Percentiles rank a stretch among this genome's conserved stretches.
Conservation (phyloP, 2,888 invertebrate genomes). For the Drosophila recens region DNA sequence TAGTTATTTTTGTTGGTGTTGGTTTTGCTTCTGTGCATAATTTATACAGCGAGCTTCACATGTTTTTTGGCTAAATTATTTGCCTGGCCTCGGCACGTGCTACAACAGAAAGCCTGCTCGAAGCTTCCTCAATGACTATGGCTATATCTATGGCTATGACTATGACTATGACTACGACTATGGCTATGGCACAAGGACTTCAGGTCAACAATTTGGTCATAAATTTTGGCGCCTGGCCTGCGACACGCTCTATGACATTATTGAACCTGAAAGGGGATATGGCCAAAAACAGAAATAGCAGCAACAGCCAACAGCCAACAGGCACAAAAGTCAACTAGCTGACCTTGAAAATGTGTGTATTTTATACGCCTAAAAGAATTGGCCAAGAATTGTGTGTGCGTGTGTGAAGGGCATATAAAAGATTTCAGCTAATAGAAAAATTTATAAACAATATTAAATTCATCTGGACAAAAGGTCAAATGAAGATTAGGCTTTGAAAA, state of each 20-base stretch:
- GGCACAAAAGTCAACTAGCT: conserved; percentile 60
- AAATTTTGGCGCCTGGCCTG: conserved; percentile 75
- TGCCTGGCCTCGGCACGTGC: conserved; percentile 68
- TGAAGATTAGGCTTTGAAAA: neutral
- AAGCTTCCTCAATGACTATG: conserved; percentile 42
- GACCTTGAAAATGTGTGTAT: conserved; percentile 62
- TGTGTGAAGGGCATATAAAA: conserved; percentile 9
- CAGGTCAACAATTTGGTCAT: conserved; percentile 74
- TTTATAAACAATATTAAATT: conserved; percentile 1
- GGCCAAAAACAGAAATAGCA: conserved; percentile 49
- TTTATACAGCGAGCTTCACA: conserved; percentile 73
- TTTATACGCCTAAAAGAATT: neutral
- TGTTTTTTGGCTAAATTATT: conserved; percentile 78
- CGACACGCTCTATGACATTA: conserved; percentile 77
- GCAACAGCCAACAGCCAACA: conserved; percentile 38
- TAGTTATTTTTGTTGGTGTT: conserved; percentile 30
- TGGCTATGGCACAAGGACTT: conserved; percentile 52
- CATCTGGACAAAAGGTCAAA: neutral
- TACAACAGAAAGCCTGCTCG: conserved; percentile 34
- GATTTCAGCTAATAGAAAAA: conserved; percentile 19
- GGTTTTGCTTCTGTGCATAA: conserved; percentile 60
- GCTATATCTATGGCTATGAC: too few relatives aligned
- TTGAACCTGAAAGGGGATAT: conserved; percentile 75
- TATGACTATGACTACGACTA: conserved; percentile 30
- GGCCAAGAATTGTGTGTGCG: conserved; percentile 3